A percentile compares a stretch with the other conserved stretches of the same genome.
These are phyloP conservation scores for Ciona savignyi DNA, from an alignment of 23 tunicate genomes.

Conservation along the genomic window DNA sequence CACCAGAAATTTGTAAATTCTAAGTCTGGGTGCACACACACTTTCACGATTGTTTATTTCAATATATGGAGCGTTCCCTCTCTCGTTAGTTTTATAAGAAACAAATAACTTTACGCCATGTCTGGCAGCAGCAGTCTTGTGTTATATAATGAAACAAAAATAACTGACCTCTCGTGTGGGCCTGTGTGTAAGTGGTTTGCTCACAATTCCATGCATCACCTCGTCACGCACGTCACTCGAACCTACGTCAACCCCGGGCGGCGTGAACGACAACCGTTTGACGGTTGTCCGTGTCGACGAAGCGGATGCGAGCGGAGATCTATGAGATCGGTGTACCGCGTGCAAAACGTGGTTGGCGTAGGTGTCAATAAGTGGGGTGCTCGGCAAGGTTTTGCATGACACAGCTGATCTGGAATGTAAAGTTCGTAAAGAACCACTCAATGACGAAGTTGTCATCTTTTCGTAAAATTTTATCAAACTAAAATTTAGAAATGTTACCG, in stretches of 20 bases:
- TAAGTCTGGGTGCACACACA: too few relatives aligned
- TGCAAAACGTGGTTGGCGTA: background rate
- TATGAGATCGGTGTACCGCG: conserved; percentile 9
- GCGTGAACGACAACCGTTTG: conserved; percentile 55
- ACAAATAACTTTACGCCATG: too few relatives aligned
- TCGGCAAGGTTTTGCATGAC: background rate
- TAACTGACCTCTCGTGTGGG: conserved; percentile 9
- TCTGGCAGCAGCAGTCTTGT: background rate
- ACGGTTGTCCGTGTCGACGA: conserved; percentile 39
- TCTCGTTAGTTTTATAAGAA: too few relatives aligned
- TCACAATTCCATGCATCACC: conserved; percentile 74
- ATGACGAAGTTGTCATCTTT: too few relatives aligned
- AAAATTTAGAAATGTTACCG: too few relatives aligned
- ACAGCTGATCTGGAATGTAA: conserved; percentile 3
- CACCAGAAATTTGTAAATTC: too few relatives aligned
- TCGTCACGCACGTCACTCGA: conserved; percentile 69
- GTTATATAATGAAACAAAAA: background rate
- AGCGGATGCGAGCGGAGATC: conserved; percentile 5
- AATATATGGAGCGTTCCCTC: too few relatives aligned
- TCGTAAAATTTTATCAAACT: too few relatives aligned
- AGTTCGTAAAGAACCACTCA: too few relatives aligned
- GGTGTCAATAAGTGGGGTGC: too few relatives aligned
- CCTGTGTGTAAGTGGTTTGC: conserved; percentile 53
- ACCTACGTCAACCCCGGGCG: conserved; percentile 69
- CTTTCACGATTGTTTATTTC: too few relatives aligned